phyloP scores from a whole-genome alignment of 2,888 invertebrate genomes.

The Ormyrus rosae region DNA sequence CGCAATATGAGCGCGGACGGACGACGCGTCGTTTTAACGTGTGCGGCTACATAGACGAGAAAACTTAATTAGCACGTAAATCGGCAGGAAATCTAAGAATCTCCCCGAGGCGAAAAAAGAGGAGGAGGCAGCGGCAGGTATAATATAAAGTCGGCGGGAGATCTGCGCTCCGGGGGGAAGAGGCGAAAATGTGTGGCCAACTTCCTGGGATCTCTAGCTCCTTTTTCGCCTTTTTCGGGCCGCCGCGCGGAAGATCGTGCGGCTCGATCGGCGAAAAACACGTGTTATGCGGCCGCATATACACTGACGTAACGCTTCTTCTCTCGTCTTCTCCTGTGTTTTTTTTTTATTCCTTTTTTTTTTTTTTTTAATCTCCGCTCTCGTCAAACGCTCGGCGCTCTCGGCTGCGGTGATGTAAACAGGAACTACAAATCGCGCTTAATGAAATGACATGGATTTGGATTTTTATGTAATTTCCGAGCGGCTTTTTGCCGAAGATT shows the following conservation, averaged over 20 bases:
- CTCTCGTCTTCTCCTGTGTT: constrained; percentile 1
- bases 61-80: constrained; percentile 50
- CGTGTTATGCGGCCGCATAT: constrained; percentile 49
- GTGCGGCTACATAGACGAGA: too few species aligned
- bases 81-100: constrained; percentile 42
- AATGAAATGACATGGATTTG: constrained; percentile 39
- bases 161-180: not conserved
- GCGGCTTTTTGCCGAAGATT: not conserved
- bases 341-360: constrained; percentile 19
- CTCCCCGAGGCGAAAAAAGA: constrained; percentile 5
- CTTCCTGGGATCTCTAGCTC: constrained; percentile 34
- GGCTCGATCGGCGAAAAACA: constrained; percentile 54
- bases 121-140: constrained; percentile 23
- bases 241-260: constrained; percentile 44
- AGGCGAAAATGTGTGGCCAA: constrained; percentile 41
- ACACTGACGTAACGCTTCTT: constrained; percentile 48
- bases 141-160: not conserved
- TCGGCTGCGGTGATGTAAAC: constrained; percentile 38
- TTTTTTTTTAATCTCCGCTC: constrained; percentile 10
- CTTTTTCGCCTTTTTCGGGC: constrained; percentile 31
- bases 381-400: constrained; percentile 18
- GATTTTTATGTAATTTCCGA: constrained; percentile 44
- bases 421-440: constrained; percentile 47
- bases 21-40: too few species aligned
- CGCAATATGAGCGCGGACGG: too few species aligned